Percentiles rank a stretch among this genome's conserved stretches.
phyloP scores from a whole-genome alignment of 1,140 invertebrate genomes.

The Cylas formicarius region DNA sequence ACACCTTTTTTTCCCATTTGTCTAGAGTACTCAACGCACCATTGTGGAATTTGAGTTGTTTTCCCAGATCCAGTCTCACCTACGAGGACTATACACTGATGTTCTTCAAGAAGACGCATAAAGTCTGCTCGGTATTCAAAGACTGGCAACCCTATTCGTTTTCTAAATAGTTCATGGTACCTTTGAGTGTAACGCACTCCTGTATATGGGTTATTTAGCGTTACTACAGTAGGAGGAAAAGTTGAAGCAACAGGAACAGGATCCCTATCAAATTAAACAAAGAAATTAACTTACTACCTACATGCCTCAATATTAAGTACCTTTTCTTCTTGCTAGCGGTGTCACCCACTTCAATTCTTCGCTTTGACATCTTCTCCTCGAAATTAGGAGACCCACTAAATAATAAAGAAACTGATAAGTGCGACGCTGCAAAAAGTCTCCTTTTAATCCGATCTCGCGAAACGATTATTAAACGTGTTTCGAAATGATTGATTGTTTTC shows the following conservation, averaged over 20 bases:
- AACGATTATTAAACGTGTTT: too few relatives aligned
- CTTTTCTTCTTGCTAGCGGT: slow-evolving; percentile 69
- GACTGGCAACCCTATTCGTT: slow-evolving; percentile 87
- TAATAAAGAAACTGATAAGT: too few relatives aligned
- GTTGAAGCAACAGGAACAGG: background rate
- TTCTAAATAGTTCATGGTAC: slow-evolving; percentile 79
- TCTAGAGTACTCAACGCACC: slow-evolving; percentile 87
- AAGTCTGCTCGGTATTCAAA: slow-evolving; percentile 98
- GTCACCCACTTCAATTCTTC: slow-evolving; percentile 75
- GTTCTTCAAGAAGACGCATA: slow-evolving; percentile 80
- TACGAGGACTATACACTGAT: slow-evolving; percentile 90
- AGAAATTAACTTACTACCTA: background rate
- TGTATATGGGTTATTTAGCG: slow-evolving; percentile 61
- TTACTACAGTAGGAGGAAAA: slow-evolving; percentile 44
- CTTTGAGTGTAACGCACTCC: slow-evolving; percentile 69
- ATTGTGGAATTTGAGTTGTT: slow-evolving; percentile 91
- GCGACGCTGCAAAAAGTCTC: too few relatives aligned
- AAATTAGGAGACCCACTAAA: too few relatives aligned
- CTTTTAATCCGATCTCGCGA: too few relatives aligned
- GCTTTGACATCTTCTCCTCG: slow-evolving; percentile 68
- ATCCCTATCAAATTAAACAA: background rate
- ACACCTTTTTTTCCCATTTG: slow-evolving; percentile 72
- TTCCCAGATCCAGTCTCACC: slow-evolving; percentile 97
- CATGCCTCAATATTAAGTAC: slow-evolving; percentile 43
- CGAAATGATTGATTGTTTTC: too few relatives aligned